These are phyloP conservation scores for Xyrichtys novacula DNA, from an alignment of 2,797 vertebrate genomes.

Conservation along the genomic window DNA sequence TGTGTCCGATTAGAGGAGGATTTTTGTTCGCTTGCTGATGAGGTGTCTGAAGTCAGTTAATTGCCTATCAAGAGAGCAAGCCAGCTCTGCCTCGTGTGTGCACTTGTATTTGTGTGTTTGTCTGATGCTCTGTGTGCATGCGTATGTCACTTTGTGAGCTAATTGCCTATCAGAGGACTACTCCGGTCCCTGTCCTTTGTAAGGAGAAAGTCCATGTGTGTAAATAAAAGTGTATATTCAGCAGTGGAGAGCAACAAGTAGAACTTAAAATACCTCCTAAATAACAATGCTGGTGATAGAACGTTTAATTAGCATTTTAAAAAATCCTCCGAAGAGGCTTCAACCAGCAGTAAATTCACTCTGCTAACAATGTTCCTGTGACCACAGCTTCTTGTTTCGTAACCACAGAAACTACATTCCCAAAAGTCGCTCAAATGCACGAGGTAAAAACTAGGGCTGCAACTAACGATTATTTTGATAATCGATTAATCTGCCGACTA, in stretches of 20 bases:
- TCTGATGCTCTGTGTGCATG: slow-evolving; percentile 21
- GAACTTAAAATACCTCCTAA: neutral
- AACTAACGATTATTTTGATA: too few species aligned
- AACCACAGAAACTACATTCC: too few species aligned
- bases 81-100: slow-evolving; percentile 55
- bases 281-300: neutral
- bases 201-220: slow-evolving; percentile 38
- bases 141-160: slow-evolving; percentile 57
- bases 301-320: neutral
- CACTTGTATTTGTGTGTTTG: slow-evolving; percentile 41
- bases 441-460: neutral
- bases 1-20: slow-evolving; percentile 66
- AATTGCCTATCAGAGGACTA: slow-evolving; percentile 68
- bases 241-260: slow-evolving; percentile 2
- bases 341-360: neutral
- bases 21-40: slow-evolving; percentile 77
- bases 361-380: neutral
- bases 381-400: neutral
- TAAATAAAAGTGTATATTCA: slow-evolving; percentile 23
- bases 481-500: too few species aligned
- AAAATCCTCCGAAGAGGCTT: neutral
- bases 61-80: slow-evolving; percentile 83
- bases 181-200: slow-evolving; percentile 65
- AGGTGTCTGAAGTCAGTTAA: slow-evolving; percentile 83
- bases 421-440: neutral